Percentiles rank a stretch among this genome's conserved stretches.
Evolutionary conservation across 2,888 invertebrate species (phyloP).

Genomic region (Drosophila percnosoma): DNA sequence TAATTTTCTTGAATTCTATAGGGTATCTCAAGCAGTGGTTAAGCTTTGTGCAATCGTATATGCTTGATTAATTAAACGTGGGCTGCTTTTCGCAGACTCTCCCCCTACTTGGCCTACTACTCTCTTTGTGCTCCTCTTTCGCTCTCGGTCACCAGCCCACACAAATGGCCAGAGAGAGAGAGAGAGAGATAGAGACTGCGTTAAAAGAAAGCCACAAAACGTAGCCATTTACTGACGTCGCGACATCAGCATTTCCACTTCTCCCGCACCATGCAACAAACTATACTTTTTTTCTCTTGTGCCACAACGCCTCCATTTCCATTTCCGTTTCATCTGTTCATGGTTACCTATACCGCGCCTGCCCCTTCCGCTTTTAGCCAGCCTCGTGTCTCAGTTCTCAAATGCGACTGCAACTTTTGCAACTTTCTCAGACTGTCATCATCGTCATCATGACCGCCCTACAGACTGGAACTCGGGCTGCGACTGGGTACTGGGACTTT

Average conservation of each 20-base stretch:
- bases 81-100: conserved; percentile 39
- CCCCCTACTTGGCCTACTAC: conserved; percentile 1
- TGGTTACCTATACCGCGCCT: conserved; percentile 6
- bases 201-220: conserved; percentile 73
- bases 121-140: conserved; percentile 19
- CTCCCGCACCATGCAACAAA: neutral
- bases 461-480: conserved; percentile 25
- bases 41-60: neutral
- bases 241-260: conserved; percentile 31
- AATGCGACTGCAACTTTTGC: conserved; percentile 61
- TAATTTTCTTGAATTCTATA: neutral
- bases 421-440: conserved; percentile 77
- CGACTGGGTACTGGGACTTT: neutral
- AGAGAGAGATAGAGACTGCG: conserved; percentile 33
- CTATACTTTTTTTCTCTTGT: neutral
- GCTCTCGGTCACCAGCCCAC: conserved; percentile 32
- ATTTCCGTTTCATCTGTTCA: conserved; percentile 41
- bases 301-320: conserved; percentile 36
- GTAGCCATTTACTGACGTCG: conserved; percentile 65
- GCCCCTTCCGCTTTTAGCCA: conserved; percentile 3
- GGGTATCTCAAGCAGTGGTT: conserved; percentile 23
- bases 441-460: conserved; percentile 38
- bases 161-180: conserved; percentile 15
- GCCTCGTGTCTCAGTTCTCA: conserved; percentile 16
- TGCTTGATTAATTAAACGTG: conserved; percentile 56